Conservation (phyloP, 2,113 vertebrate genomes). For the Micromys minutus region DNA sequence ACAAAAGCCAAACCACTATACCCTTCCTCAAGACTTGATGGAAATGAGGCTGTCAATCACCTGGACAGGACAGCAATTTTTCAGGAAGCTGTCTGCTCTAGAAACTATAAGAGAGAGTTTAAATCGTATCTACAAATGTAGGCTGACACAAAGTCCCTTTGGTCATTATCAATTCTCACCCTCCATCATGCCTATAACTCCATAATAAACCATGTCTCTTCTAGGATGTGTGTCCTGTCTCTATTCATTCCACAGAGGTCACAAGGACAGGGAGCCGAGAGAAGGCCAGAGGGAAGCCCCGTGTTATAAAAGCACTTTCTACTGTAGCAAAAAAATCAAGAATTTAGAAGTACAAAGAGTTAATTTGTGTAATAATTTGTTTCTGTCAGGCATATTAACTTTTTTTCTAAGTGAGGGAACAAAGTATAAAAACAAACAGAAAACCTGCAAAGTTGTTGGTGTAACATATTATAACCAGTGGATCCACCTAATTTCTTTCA, state of each 20-base stretch:
- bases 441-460: background rate
- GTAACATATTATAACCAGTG: background rate
- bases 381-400: background rate
- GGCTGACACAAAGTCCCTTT: background rate
- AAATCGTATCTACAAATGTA: background rate
- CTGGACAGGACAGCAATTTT: background rate
- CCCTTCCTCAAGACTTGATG: background rate
- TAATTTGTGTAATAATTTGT: background rate
- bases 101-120: background rate
- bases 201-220: background rate
- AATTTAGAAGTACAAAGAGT: background rate
- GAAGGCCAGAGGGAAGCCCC: background rate
- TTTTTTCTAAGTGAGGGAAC: background rate
- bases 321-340: background rate
- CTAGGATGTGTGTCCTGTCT: background rate
- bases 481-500: constrained; percentile 9
- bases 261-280: background rate
- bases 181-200: background rate
- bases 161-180: no score
- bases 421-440: background rate
- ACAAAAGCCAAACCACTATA: background rate
- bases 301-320: background rate
- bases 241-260: background rate
- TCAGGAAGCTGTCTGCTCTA: background rate
- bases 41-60: background rate